phyloP scores from a whole-genome alignment of 1,140 invertebrate species.

The Acromyrmex charruanus region DNA sequence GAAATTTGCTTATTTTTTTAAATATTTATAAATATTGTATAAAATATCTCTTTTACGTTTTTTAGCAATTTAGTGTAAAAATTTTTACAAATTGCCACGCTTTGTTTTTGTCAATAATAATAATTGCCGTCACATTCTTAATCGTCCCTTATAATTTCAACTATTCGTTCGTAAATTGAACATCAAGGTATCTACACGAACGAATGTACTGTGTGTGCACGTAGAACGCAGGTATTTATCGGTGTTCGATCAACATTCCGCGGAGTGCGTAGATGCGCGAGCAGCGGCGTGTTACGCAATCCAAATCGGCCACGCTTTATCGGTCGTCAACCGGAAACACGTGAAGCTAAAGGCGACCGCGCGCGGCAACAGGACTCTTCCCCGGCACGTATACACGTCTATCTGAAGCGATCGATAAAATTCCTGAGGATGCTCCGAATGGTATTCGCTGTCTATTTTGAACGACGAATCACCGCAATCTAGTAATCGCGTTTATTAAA shows the following conservation, averaged over 20 bases:
- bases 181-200: not conserved
- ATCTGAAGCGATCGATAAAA: constrained; percentile 67
- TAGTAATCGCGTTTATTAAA: constrained; percentile 9
- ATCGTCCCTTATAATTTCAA: constrained; percentile 30
- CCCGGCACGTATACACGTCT: constrained; percentile 46
- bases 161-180: constrained; percentile 15
- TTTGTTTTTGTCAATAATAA: not conserved
- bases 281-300: constrained; percentile 72
- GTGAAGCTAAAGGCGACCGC: constrained; percentile 36
- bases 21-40: not conserved
- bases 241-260: constrained; percentile 74
- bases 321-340: constrained; percentile 71
- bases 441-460: constrained; percentile 22
- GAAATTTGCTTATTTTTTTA: not conserved
- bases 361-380: constrained; percentile 56
- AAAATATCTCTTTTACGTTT: not conserved
- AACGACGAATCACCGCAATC: constrained; percentile 33
- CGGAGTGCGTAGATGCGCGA: constrained; percentile 66
- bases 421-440: constrained; percentile 49
- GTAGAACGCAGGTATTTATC: constrained; percentile 69
- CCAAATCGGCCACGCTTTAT: constrained; percentile 75
- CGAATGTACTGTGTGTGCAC: constrained; percentile 27
- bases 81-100: not conserved
- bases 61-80: not conserved
- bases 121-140: constrained; percentile 31